Conservation (phyloP, 2,797 vertebrate species). For the Gobio occitaniae region DNA sequence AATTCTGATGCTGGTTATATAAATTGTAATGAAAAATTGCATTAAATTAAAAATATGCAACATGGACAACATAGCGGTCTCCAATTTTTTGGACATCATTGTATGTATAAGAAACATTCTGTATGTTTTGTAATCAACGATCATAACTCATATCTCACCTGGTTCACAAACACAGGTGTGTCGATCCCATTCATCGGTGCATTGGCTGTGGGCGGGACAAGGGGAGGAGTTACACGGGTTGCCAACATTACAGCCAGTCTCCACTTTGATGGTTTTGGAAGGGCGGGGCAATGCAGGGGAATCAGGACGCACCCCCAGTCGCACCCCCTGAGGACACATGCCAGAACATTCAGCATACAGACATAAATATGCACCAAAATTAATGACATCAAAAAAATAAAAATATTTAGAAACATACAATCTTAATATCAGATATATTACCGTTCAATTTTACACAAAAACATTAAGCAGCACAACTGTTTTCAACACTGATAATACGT, state of each 20-base stretch:
- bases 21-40: neutral
- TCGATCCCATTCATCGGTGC: slow-evolving; percentile 90
- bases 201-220: slow-evolving; percentile 88
- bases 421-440: neutral
- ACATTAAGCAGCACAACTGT: neutral
- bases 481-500: neutral
- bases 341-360: slow-evolving; percentile 35
- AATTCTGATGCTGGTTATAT: neutral
- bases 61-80: neutral
- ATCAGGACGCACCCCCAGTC: slow-evolving; percentile 85
- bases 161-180: slow-evolving; percentile 89
- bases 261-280: slow-evolving; percentile 84
- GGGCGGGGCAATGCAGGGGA: slow-evolving; percentile 86
- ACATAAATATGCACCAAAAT: neutral
- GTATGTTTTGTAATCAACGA: neutral
- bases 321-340: slow-evolving; percentile 83
- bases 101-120: neutral
- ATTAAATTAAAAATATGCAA: neutral
- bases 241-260: slow-evolving; percentile 86
- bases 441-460: neutral
- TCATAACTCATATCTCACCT: slow-evolving; percentile 76
- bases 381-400: neutral
- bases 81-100: neutral
- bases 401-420: neutral
- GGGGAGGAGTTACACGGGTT: slow-evolving; percentile 88